Conservation (phyloP, 2,113 vertebrate genomes). For the Albula glossodonta region DNA sequence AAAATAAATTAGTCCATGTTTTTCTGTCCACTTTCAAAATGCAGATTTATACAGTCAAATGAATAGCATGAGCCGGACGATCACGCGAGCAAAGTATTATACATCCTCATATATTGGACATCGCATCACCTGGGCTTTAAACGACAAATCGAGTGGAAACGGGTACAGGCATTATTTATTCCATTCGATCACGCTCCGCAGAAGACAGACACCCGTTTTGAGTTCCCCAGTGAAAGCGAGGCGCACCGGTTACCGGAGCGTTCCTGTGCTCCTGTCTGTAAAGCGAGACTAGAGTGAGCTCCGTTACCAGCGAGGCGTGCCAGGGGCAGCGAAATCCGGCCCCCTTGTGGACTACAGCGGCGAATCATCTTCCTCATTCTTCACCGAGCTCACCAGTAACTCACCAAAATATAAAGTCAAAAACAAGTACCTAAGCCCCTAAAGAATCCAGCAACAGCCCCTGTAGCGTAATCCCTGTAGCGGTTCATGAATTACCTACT, state of each 20-base stretch:
- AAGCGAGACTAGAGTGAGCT: constrained; percentile 27
- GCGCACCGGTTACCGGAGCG: constrained; percentile 46
- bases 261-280: constrained; percentile 41
- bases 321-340: constrained; percentile 25
- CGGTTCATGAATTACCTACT: too few species aligned
- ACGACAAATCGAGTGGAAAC: constrained; percentile 40
- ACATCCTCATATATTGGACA: constrained; percentile 56
- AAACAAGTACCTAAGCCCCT: background rate
- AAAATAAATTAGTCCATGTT: constrained; percentile 72
- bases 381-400: background rate
- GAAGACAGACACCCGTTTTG: constrained; percentile 16
- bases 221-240: constrained; percentile 41
- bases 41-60: constrained; percentile 39
- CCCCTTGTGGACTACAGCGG: constrained; percentile 49
- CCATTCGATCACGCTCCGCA: constrained; percentile 34
- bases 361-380: background rate
- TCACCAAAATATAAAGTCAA: background rate
- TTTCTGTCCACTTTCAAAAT: constrained; percentile 57
- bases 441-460: too few species aligned
- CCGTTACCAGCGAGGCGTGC: background rate
- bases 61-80: constrained; percentile 46
- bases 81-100: constrained; percentile 50
- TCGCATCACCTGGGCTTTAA: constrained; percentile 65
- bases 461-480: too few species aligned
- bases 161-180: constrained; percentile 42